phyloP scores from a whole-genome alignment of 2,888 invertebrate species.

The Ophion costatus region DNA sequence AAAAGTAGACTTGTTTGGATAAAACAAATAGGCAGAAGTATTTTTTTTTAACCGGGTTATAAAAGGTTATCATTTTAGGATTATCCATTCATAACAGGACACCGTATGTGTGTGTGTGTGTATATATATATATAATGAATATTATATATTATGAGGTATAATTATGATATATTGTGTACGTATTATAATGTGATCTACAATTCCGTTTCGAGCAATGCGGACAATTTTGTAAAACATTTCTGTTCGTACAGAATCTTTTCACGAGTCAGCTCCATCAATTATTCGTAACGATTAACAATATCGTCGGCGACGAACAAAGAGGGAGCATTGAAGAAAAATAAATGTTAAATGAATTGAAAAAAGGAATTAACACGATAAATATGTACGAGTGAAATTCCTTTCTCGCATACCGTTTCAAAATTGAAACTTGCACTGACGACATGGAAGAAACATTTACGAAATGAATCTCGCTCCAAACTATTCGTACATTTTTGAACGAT shows the following conservation, averaged over 20 bases:
- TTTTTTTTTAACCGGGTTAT: too few species aligned
- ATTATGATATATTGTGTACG: too few species aligned
- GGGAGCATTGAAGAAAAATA: background rate
- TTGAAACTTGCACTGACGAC: background rate
- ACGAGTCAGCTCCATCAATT: background rate
- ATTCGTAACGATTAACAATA: background rate
- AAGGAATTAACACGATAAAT: background rate
- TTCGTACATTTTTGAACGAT: background rate
- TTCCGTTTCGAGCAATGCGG: background rate
- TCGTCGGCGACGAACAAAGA: background rate
- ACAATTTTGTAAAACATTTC: background rate
- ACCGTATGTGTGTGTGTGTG: too few species aligned
- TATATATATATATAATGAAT: too few species aligned
- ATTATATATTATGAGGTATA: too few species aligned
- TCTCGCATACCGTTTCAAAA: background rate
- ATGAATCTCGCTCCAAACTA: background rate
- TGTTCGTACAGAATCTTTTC: background rate
- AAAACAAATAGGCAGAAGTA: too few species aligned
- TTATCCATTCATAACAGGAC: too few species aligned
- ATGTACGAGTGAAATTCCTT: background rate
- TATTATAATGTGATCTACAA: background rate
- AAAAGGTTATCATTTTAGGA: too few species aligned
- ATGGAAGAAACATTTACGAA: background rate
- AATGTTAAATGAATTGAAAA: background rate
- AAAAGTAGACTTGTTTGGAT: too few species aligned